Base-by-base conservation (phyloP, 2,888 invertebrate species). In the Serrognathus titanus region DNA sequence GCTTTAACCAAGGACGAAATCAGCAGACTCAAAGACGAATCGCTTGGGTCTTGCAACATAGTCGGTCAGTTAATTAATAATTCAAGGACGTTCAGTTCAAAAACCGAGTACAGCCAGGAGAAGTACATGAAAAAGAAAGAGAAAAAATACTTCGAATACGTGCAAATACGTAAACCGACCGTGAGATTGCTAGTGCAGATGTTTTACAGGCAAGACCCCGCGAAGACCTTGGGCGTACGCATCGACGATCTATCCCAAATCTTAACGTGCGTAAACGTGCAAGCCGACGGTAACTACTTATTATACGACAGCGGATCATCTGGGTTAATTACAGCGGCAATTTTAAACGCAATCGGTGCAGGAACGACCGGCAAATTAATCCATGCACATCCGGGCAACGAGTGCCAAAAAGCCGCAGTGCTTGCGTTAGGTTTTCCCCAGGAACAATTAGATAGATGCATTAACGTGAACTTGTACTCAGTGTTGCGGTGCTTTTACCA, bases 101-200 rank as follows among this genome's bases (percentile, higher is more conserved):
- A 97, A 81, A 97, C 96, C 0, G 93, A 91, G 69, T 97, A 88
- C 75, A 90, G 92, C 0, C 92, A 97, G 75, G 92, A 93, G 66
- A 97, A 97, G 75, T 98, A 97, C 75, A 82, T 97, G 43, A 90
- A 89, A 68, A 97, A 97, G 75, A 99, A 99, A 75, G 92, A 93
- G 69, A 90, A 89, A 67, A 97, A 97, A 78, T 97, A 96, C 78
- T 90, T 87, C 71, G 91, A 91, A 69, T 90, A 87, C 70, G 79
- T 95, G 11, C 87, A 88, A 64, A 83, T 97, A 48, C 79, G 89
- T 4, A 86, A 83, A 71, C 96, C 97, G 0, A 91, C 86, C 38
- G 82, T 97, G 55, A 81, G 93, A 46, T 78, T 92, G n/a, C 77
- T 98, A 45, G 81, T 89, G 13, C 92, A 95, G 67, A 89, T 95